These are phyloP conservation scores for Mellilla xanthometata DNA, from an alignment of 2,888 invertebrate genomes.

Conservation along the genomic window DNA sequence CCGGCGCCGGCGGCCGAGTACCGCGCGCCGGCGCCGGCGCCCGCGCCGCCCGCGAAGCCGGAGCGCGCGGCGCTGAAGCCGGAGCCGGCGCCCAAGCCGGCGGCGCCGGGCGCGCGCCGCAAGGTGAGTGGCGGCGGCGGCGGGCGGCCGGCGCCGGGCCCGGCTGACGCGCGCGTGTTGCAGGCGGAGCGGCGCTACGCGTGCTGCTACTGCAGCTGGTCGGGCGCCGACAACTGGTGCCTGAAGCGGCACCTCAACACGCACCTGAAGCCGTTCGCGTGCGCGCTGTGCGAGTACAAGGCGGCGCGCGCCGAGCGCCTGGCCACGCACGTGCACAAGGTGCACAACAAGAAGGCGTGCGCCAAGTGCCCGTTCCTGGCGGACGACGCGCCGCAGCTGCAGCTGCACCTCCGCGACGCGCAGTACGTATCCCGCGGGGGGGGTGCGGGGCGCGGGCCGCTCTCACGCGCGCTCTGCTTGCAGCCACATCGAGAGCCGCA, in stretches of 20 bases:
- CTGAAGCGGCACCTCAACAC: slow-evolving; percentile 95
- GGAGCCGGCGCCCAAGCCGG: slow-evolving; percentile 36
- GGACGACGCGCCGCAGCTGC: slow-evolving; percentile 91
- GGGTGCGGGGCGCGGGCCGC: no score
- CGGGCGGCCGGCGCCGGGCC: slow-evolving; percentile 36
- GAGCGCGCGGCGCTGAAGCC: slow-evolving; percentile 68
- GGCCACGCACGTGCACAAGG: slow-evolving; percentile 94
- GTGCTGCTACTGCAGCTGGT: slow-evolving; percentile 96
- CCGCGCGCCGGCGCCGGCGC: slow-evolving; percentile 30
- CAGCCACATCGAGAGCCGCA: slow-evolving; percentile 85
- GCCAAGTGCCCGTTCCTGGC: slow-evolving; percentile 94
- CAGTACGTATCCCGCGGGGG: slow-evolving; percentile 82
- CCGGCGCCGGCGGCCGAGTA: slow-evolving; percentile 35
- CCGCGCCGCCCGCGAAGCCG: slow-evolving; percentile 46
- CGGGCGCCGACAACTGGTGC: slow-evolving; percentile 97
- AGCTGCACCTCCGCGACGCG: slow-evolving; percentile 89
- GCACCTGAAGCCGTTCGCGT: slow-evolving; percentile 95
- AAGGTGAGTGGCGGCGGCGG: slow-evolving; percentile 21
- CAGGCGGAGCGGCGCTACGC: slow-evolving; percentile 89
- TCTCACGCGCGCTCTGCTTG: not conserved
- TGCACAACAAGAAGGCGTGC: slow-evolving; percentile 95
- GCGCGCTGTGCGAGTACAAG: slow-evolving; percentile 95
- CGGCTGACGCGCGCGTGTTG: no score
- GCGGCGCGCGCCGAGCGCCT: slow-evolving; percentile 95
- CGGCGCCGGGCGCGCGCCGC: slow-evolving; percentile 28